Evolutionary conservation across 2,888 invertebrate genomes (phyloP), one percentile per base, ranked within the genome.

Genomic region (Xanthia icteritia): DNA sequence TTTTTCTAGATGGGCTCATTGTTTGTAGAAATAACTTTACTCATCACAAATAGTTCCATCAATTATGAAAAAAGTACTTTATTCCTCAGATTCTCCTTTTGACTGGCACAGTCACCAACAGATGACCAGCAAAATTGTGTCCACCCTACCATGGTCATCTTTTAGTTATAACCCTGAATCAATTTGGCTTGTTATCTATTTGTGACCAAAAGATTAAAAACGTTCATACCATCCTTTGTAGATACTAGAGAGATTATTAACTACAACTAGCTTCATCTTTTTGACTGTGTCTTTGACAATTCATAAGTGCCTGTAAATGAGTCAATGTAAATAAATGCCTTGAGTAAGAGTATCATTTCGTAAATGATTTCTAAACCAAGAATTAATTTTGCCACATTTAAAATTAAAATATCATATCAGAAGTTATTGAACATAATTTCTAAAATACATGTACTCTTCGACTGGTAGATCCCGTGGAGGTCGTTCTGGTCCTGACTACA

Each of bases 401-500:
- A 11, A n/a, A 51, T 51, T 36, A 23, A 67, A 48, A 51, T 23
- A 23, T 51, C 15, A 51, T 9, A 2, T 42, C 20, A 39, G 36
- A 27, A 51, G 8, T 58, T n/a, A 39, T 68, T 54, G 20, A 39
- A 58, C 17, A 69, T 27, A n/a, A 23, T 63, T 31, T 31, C 31
- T 20, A 66, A 48, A 31, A 23, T 23, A 48, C 15, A 45, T 31
- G 31, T 54, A n/a, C 20, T 39, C 13, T 56, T 68, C 56, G 54
- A 68, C n/a, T 68, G 36, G 2, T 6, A 95, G 96, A 89, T 92
- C 95, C 86, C 95, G 96, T 71, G 97, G 98, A 86, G 98, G 98
- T 71, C 97, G 98, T 83, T 97, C 98, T 39, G 97, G 98, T 31
- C 98, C 98, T 4, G 98, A 98, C 91, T 98, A 98, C 87, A 97